These are phyloP conservation scores for Neopipo cinnamomea DNA, from an alignment of 2,113 vertebrate species.

Conservation along the genomic window DNA sequence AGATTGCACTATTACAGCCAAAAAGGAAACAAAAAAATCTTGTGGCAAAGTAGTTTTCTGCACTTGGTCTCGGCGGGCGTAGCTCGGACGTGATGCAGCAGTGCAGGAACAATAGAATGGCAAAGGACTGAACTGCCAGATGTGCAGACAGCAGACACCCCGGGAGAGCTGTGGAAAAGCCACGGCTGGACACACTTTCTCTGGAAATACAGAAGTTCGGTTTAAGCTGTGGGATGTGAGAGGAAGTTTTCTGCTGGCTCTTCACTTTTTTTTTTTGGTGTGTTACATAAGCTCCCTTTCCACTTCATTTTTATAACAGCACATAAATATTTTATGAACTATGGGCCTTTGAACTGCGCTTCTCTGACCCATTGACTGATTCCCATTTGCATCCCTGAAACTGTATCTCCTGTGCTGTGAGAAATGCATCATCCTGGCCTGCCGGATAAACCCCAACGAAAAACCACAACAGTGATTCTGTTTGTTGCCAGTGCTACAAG, in stretches of 20 bases:
- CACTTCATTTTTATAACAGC: conserved; percentile 3
- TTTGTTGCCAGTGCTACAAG: not conserved
- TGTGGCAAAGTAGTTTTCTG: not conserved
- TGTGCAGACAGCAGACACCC: not conserved
- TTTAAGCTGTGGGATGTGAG: not conserved
- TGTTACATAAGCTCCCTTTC: not conserved
- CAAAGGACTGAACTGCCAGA: not conserved
- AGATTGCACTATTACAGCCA: not conserved
- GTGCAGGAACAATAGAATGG: not conserved
- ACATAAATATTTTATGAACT: conserved; percentile 25
- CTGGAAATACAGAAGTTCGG: not conserved
- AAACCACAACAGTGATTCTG: not conserved
- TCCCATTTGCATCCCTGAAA: not conserved
- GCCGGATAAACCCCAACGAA: not conserved
- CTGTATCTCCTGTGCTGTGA: not conserved
- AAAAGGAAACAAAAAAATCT: not conserved
- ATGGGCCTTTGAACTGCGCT: conserved; percentile 12
- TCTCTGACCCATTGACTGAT: not conserved
- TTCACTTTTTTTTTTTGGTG: not conserved
- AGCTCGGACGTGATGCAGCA: not conserved
- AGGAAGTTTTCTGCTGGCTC: not conserved
- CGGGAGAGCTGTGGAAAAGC: not conserved
- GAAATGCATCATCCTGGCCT: not conserved
- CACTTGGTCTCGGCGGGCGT: not conserved
- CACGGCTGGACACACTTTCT: not conserved